Percentiles rank a stretch among this genome's conserved stretches.
These are phyloP conservation scores for Pseudomyrmex flavicornis DNA, from an alignment of 1,140 invertebrate species.

Conservation along the genomic window DNA sequence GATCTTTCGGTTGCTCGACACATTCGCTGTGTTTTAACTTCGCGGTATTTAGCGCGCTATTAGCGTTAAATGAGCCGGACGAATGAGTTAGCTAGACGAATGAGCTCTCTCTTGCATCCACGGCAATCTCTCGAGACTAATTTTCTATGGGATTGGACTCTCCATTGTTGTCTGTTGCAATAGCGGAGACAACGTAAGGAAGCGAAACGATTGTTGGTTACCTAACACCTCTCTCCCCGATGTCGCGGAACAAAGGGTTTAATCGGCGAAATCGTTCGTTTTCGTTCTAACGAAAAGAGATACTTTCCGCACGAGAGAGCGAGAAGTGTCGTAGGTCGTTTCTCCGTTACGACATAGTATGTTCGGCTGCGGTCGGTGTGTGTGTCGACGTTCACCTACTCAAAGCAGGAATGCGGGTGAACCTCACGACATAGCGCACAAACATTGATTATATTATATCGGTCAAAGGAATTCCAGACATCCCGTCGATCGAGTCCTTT, in stretches of 20 bases:
- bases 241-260: conserved; percentile 32
- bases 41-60: not conserved
- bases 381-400: not conserved
- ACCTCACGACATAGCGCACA: conserved; percentile 1
- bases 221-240: not conserved
- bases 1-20: not conserved
- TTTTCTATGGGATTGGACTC: conserved; percentile 33
- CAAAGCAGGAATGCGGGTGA: conserved; percentile 50
- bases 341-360: not conserved
- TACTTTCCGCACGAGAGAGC: conserved; percentile 34
- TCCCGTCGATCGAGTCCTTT: conserved; percentile 41
- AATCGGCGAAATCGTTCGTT: conserved; percentile 34
- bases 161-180: conserved; percentile 36
- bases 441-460: conserved; percentile 49
- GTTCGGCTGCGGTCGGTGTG: not conserved
- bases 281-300: conserved; percentile 2
- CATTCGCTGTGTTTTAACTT: not conserved
- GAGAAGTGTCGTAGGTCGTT: conserved; percentile 62
- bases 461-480: conserved; percentile 18
- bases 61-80: conserved; percentile 1
- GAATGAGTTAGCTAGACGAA: not conserved
- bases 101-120: conserved; percentile 1
- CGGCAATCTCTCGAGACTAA: conserved; percentile 20
- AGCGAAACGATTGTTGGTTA: conserved; percentile 41
- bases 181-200: conserved; percentile 44